Evolutionary conservation across 2,888 invertebrate genomes (phyloP).

Genomic region (Parnassius mnemosyne): DNA sequence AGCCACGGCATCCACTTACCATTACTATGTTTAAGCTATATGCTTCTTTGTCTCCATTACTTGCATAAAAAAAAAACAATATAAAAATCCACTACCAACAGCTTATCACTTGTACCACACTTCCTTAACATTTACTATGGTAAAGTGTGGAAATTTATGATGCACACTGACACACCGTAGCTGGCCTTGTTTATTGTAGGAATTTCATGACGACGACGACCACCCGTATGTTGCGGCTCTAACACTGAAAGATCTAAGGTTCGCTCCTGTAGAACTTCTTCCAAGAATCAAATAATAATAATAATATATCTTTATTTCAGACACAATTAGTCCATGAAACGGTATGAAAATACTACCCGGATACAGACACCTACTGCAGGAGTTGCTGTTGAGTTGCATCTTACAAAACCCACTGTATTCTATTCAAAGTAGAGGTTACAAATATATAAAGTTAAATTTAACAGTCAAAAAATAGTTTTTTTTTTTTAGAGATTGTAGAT

Average conservation of each 20-base stretch:
- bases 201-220: slow-evolving; percentile 34
- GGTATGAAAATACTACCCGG: not conserved
- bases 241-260: not conserved
- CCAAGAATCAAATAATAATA: not conserved
- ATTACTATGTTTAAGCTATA: too few species aligned
- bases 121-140: slow-evolving; percentile 44
- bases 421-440: too few species aligned
- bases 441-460: too few species aligned
- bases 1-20: too few species aligned
- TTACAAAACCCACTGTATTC: too few species aligned
- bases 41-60: too few species aligned
- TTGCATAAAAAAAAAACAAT: too few species aligned
- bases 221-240: slow-evolving; percentile 35
- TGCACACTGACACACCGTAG: slow-evolving; percentile 41
- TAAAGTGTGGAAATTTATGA: slow-evolving; percentile 65
- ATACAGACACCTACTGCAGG: too few species aligned
- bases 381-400: too few species aligned
- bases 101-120: slow-evolving; percentile 32
- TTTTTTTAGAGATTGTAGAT: too few species aligned
- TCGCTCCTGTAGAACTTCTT: not conserved
- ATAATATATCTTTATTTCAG: too few species aligned
- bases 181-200: slow-evolving; percentile 51
- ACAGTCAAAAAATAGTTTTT: too few species aligned
- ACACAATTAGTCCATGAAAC: not conserved
- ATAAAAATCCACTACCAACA: not conserved